Evolutionary conservation across 2,888 invertebrate genomes (phyloP).

Genomic region (Sesamia inferens): DNA sequence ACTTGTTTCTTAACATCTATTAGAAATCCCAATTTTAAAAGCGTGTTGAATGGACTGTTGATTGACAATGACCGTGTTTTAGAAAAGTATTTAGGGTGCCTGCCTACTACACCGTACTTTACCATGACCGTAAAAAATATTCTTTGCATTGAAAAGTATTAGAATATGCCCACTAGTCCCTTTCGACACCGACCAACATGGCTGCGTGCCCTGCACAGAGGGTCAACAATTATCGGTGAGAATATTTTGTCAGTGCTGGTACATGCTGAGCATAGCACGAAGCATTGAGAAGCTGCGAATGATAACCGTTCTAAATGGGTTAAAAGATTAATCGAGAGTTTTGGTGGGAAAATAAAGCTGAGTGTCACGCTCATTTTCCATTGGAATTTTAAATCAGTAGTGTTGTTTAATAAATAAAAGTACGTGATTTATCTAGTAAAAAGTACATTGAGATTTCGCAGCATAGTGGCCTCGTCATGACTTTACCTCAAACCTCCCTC

Average conservation of each 20-base stretch:
- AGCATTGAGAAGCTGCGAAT: not conserved
- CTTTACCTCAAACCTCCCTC: too few species aligned
- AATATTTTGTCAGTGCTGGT: not conserved
- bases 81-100: conserved; percentile 2
- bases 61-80: not conserved
- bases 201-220: not conserved
- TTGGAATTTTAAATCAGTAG: too few species aligned
- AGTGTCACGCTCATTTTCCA: too few species aligned
- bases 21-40: conserved; percentile 7
- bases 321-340: too few species aligned
- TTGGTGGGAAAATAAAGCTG: too few species aligned
- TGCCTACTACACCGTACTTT: not conserved
- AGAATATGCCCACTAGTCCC: not conserved
- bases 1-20: not conserved
- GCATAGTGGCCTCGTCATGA: too few species aligned
- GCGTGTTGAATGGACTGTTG: conserved; percentile 7
- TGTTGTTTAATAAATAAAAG: too few species aligned
- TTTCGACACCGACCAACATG: not conserved
- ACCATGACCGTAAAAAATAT: not conserved
- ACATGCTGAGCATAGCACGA: not conserved
- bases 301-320: too few species aligned
- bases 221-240: not conserved
- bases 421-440: too few species aligned
- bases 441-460: too few species aligned
- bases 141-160: not conserved